These are phyloP conservation scores for Candidula unifasciata DNA, from an alignment of 2,888 invertebrate genomes.

Conservation along the genomic window DNA sequence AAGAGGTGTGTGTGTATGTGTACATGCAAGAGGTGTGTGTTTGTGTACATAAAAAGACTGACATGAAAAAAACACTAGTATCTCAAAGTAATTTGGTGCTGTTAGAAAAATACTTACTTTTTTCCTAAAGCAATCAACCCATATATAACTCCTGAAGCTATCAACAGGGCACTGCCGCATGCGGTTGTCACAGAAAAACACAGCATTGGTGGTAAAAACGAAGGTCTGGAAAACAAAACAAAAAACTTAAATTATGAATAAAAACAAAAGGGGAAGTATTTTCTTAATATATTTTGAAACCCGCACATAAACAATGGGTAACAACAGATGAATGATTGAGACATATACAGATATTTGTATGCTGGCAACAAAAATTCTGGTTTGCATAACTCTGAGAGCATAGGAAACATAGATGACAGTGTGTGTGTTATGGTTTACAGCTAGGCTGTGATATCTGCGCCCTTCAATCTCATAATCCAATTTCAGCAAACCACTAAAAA, in stretches of 20 bases:
- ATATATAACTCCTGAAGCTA: conserved; percentile 60
- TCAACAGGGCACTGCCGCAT: conserved; percentile 68
- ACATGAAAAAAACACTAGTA: too few relatives aligned
- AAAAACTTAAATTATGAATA: not conserved
- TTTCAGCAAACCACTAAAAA: too few relatives aligned
- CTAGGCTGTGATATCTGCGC: too few relatives aligned
- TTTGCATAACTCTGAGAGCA: too few relatives aligned
- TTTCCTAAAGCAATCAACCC: conserved; percentile 54
- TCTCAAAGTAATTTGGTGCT: not conserved
- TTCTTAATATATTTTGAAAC: not conserved
- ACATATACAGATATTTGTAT: too few relatives aligned
- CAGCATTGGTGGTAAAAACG: conserved; percentile 64
- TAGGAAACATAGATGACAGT: conserved; percentile 81
- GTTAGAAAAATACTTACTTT: conserved; percentile 50
- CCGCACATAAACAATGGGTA: too few relatives aligned
- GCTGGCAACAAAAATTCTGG: too few relatives aligned
- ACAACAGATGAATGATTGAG: too few relatives aligned
- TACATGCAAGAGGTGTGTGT: too few relatives aligned
- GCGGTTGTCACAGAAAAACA: conserved; percentile 68
- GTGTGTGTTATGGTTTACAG: conserved; percentile 91
- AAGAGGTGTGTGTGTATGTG: too few relatives aligned
- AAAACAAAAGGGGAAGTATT: not conserved
- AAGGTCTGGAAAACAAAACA: conserved; percentile 60
- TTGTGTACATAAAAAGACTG: too few relatives aligned
- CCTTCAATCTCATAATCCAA: too few relatives aligned